Evolutionary conservation across 2,888 invertebrate species (phyloP).

Genomic region (Odontocolon sp.): DNA sequence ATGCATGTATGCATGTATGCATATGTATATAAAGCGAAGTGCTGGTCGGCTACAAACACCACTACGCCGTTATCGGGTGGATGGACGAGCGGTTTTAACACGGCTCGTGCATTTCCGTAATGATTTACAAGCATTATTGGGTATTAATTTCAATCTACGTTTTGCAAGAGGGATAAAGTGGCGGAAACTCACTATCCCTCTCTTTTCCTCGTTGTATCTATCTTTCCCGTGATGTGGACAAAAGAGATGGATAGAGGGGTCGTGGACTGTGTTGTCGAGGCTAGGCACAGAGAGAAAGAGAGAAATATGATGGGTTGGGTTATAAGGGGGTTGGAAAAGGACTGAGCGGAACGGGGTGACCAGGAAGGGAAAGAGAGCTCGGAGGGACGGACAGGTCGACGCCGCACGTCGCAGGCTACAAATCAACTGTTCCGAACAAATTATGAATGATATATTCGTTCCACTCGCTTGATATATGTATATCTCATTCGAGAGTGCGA

Average conservation of each 20-base stretch:
- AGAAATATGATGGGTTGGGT: constrained; percentile 34
- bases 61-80: constrained; percentile 57
- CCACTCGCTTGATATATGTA: constrained; percentile 77
- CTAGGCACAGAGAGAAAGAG: constrained; percentile 50
- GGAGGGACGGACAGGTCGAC: constrained; percentile 73
- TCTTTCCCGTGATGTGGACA: constrained; percentile 67
- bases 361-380: constrained; percentile 34
- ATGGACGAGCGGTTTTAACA: constrained; percentile 71
- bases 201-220: constrained; percentile 38
- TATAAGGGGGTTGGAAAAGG: not conserved
- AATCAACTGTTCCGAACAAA: constrained; percentile 80
- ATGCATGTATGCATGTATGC: not conserved
- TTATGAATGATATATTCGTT: constrained; percentile 81
- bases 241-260: constrained; percentile 67
- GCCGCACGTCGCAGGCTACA: constrained; percentile 79
- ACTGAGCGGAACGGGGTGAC: not conserved
- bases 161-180: constrained; percentile 70
- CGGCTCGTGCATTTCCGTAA: constrained; percentile 75
- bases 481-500: constrained; percentile 65
- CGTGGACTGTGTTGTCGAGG: not conserved
- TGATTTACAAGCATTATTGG: constrained; percentile 81
- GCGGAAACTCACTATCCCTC: constrained; percentile 44
- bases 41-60: constrained; percentile 40
- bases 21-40: not conserved
- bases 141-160: constrained; percentile 80